Base-by-base conservation (phyloP, 2,888 invertebrate species). In the Prionchulus punctatus region DNA sequence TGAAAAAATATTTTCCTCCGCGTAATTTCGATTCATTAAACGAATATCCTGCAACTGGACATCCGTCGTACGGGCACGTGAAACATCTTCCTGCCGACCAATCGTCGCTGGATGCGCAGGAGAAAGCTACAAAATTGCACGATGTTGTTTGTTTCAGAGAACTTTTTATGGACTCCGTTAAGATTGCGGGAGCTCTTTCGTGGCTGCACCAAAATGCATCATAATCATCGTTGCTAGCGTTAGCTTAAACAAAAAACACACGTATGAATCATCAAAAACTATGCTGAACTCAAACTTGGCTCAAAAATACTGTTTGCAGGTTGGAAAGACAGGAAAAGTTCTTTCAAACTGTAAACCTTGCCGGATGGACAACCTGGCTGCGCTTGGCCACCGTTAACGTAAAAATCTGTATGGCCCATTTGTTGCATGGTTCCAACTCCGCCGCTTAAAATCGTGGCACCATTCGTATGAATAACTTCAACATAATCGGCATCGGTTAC, bases 131-230 rank as follows among this genome's bases (percentile, higher is more conserved):
- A 68, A 84, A 90, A 0, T 84, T 81, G 65, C 90, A 90, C 0
- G 82, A 79, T 60, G 82, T 81, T 53, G 66, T 45, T 36, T 7
- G 36, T 7, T 45, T 23, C 23, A n/a, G 7, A 12, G 45, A 63
- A 27, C 65, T 64, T 57, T 65, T 65, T 52, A 91, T 81, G 62
- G 85, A 87, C 72, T 90, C 90, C 0, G 80, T 82, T 69, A 86
- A 89, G 68, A 81, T 83, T 64, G 85, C 82, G 69, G 86, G 81
- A 60, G 87, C 85, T 53, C 90, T 76, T 57, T 88, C 79, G 70
- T 92, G 91, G 72, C 87, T 85, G 71, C 91, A 92, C n/a, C n/a
- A n/a, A n/a, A n/a, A n/a, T n/a, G n/a, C n/a, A n/a, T n/a, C n/a
- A n/a, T n/a, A n/a, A n/a, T n/a, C n/a, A n/a, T n/a, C n/a, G n/a